Evolutionary conservation across 2,888 invertebrate species (phyloP).

Genomic region (Heliconius sara): DNA sequence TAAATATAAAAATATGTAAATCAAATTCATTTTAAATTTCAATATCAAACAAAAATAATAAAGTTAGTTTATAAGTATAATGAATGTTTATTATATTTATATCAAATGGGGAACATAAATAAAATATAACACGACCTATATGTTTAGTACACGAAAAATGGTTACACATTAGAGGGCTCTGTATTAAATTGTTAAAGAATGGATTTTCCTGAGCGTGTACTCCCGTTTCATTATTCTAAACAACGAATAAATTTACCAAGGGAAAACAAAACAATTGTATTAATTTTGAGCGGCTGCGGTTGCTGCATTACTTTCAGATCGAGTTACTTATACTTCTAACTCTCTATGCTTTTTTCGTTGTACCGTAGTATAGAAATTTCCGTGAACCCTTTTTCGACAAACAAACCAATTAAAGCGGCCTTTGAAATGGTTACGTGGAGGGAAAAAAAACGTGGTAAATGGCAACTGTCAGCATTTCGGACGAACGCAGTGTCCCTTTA

Average conservation of each 20-base stretch:
- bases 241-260: constrained; percentile 80
- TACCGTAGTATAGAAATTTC: constrained; percentile 42
- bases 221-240: constrained; percentile 81
- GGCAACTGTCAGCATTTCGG: constrained; percentile 79
- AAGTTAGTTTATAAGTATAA: neutral
- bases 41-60: neutral
- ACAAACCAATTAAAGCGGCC: constrained; percentile 71
- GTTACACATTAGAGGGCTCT: constrained; percentile 74
- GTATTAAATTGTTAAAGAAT: constrained; percentile 79
- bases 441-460: constrained; percentile 69
- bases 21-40: neutral
- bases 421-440: constrained; percentile 63
- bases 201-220: constrained; percentile 78
- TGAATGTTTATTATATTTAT: neutral
- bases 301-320: constrained; percentile 75
- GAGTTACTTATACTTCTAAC: constrained; percentile 70
- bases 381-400: constrained; percentile 53
- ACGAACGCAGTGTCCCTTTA: constrained; percentile 77
- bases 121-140: constrained; percentile 30
- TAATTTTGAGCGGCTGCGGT: constrained; percentile 77
- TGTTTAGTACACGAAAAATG: constrained; percentile 76
- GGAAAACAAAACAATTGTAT: constrained; percentile 82
- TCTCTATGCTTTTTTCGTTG: constrained; percentile 23
- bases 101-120: neutral
- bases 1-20: neutral